Evolutionary conservation across 2,888 invertebrate species (phyloP), one percentile per base, ranked within the genome.

Genomic region (Ceramica pisi): DNA sequence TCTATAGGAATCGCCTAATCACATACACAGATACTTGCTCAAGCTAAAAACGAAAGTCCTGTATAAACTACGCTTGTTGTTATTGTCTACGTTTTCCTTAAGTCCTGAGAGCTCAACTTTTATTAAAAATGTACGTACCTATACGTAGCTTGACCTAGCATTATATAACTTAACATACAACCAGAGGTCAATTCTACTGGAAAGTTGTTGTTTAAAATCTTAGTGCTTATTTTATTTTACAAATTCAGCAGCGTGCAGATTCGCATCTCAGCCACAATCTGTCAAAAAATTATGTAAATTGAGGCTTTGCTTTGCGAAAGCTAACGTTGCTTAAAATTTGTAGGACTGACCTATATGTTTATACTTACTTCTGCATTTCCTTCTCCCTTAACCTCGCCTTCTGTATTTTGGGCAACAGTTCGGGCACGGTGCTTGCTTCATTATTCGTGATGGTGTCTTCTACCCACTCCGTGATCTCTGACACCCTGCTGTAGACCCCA

Each of bases 401-500:
- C 23, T 88, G 78, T 3, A 95, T 95, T 86, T 95, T 95, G 4
- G 90, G 88, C 38, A 80, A 75, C 21, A 95, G 81, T 41, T 95
- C 95, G 0, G 92, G 89, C 0, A 91, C 94, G 0, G 59, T 68
- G 8, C 67, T 66, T 0, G 95, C 95, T 67, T 95, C 95, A 62
- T 95, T 95, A 0, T 75, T 78, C 0, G 75, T 85, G 9, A 95
- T 89, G 0, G 94, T 95, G 0, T 75, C 35, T 59, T 95, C 94
- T 3, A 95, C 94, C 95, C 95, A 95, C 10, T 89, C 89, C 0
- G 95, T 94, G 60, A 94, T 75, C 76, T 94, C 90, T 0, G 94
- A 90, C 1, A 95, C 95, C 2, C 94, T 75, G 81, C 93, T 92
- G 87, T 95, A 95, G 12, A 95, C 96, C 0, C 96, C 95, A 0